These are phyloP conservation scores for Panthera tigris DNA, from an alignment of 2,113 vertebrate species.

Conservation along the genomic window DNA sequence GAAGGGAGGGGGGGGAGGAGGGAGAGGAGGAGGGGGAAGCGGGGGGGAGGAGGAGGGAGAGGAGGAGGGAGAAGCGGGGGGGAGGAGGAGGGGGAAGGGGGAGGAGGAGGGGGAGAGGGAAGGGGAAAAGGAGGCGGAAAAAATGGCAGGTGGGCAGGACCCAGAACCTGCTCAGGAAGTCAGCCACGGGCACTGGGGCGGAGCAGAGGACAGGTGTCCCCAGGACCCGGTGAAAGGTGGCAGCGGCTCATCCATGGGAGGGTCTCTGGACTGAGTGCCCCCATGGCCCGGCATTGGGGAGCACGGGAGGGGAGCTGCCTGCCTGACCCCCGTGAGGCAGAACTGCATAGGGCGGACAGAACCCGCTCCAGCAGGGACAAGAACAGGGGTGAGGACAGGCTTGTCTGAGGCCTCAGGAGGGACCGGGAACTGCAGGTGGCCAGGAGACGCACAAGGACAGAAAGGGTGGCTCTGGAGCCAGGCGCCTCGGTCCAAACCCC, in stretches of 20 bases:
- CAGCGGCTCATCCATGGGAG: fast-evolving
- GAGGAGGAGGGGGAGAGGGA: fast-evolving
- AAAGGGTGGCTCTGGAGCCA: neutral
- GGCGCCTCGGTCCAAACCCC: neutral
- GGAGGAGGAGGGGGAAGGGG: too few species aligned
- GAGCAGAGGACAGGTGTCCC: too few species aligned
- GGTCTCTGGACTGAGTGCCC: neutral
- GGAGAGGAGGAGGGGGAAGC: neutral
- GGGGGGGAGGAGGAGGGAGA: neutral
- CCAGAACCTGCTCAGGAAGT: fast-evolving
- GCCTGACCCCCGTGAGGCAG: neutral
- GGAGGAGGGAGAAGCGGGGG: neutral
- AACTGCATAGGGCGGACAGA: fast-evolving
- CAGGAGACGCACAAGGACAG: fast-evolving
- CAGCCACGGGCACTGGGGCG: fast-evolving
- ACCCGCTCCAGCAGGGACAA: neutral
- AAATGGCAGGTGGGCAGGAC: neutral
- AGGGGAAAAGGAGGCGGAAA: neutral
- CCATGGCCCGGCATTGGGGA: fast-evolving
- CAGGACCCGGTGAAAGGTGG: fast-evolving
- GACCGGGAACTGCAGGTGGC: fast-evolving
- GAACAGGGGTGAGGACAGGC: neutral
- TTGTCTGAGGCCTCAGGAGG: too few species aligned
- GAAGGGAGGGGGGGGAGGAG: fast-evolving
- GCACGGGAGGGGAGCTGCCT: neutral